Evolutionary conservation across 2,797 vertebrate genomes (phyloP).

Genomic region (Catamblyrhynchus diadema): DNA sequence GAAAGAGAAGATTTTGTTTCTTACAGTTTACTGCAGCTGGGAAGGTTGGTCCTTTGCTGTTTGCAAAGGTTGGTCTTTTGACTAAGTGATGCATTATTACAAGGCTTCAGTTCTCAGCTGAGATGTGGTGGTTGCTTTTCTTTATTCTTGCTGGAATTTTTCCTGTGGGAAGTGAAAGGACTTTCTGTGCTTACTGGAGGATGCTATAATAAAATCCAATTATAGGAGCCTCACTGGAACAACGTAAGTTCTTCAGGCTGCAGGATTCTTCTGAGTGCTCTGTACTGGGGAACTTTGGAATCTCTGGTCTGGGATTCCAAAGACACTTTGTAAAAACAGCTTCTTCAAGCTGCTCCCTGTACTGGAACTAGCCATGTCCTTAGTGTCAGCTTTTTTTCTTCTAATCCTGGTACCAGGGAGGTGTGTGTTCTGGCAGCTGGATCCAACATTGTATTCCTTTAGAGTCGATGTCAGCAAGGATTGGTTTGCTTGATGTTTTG

Average conservation of each 20-base stretch:
- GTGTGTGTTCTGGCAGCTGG: background rate
- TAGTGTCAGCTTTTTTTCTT: background rate
- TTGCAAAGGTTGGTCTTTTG: background rate
- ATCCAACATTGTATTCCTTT: background rate
- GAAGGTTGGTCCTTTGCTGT: background rate
- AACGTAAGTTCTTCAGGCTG: accelerated
- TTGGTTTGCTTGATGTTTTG: background rate
- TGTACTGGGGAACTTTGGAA: background rate
- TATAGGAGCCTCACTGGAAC: background rate
- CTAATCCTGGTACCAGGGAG: background rate
- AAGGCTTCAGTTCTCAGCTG: background rate
- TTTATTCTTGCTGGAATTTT: background rate
- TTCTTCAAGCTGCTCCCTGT: background rate
- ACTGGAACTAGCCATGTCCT: background rate
- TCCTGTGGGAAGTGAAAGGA: background rate
- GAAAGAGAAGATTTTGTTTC: background rate
- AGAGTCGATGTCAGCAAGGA: background rate
- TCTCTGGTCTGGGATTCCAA: background rate
- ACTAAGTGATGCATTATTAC: background rate
- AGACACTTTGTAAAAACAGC: background rate
- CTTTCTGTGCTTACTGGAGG: background rate
- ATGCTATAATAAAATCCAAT: background rate
- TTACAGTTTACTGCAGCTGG: background rate
- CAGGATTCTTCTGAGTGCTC: background rate
- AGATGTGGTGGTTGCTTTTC: background rate